Conservation (phyloP, 2,113 vertebrate species). For the Labrus mixtus region DNA sequence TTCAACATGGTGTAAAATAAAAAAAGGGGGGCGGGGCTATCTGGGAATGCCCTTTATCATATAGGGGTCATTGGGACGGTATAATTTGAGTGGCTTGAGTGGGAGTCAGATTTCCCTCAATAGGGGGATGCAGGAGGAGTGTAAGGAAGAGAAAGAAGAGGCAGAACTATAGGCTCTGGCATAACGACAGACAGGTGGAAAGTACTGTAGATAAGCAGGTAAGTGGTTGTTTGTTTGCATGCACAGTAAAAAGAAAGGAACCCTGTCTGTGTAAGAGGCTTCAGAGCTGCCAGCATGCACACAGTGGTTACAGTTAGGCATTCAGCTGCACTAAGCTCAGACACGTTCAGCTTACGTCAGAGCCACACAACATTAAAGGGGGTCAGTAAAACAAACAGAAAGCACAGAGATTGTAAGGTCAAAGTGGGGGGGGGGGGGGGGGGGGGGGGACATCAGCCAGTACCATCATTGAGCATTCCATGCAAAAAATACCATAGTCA, state of each 20-base stretch:
- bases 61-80: slow-evolving; percentile 5
- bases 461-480: slow-evolving; percentile 84
- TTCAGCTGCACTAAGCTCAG: slow-evolving; percentile 59
- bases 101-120: slow-evolving; percentile 22
- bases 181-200: slow-evolving; percentile 65
- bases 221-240: slow-evolving; percentile 71
- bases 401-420: slow-evolving; percentile 63
- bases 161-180: slow-evolving; percentile 63
- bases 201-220: slow-evolving; percentile 58
- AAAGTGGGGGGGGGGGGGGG: slow-evolving; percentile 45
- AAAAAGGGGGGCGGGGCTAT: slow-evolving; percentile 6
- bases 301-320: slow-evolving; percentile 63
- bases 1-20: slow-evolving; percentile 11
- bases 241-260: slow-evolving; percentile 72
- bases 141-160: slow-evolving; percentile 48
- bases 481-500: slow-evolving; percentile 86
- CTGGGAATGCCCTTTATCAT: slow-evolving; percentile 8
- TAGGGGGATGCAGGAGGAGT: slow-evolving; percentile 12
- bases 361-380: slow-evolving; percentile 57
- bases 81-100: slow-evolving; percentile 12
- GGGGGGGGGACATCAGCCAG: slow-evolving; percentile 68
- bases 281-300: slow-evolving; percentile 75
- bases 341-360: slow-evolving; percentile 54
- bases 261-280: slow-evolving; percentile 52
- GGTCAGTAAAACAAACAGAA: slow-evolving; percentile 66